A percentile compares a stretch with the other conserved stretches of the same genome.
Evolutionary conservation across 2,888 invertebrate species (phyloP).

Genomic region (Crossocerus cetratus): DNA sequence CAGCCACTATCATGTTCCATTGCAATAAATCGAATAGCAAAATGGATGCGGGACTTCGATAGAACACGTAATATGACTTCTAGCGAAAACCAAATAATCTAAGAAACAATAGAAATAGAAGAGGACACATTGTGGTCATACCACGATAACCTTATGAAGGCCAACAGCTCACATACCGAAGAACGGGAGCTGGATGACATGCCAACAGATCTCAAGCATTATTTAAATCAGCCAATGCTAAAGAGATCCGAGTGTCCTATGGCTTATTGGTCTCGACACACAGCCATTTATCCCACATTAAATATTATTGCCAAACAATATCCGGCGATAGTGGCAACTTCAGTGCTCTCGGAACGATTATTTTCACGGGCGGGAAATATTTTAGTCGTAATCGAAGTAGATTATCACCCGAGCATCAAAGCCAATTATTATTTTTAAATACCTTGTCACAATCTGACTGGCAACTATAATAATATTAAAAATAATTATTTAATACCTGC

Average conservation of each 20-base stretch:
- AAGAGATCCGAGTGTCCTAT: conserved; percentile 9
- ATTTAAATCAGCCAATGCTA: no score
- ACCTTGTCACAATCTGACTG: conserved; percentile 15
- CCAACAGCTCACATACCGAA: neutral
- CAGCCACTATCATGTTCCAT: no score
- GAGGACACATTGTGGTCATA: conserved; percentile 1
- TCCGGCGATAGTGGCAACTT: conserved; percentile 13
- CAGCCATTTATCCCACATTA: conserved; percentile 13
- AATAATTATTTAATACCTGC: conserved; percentile 4
- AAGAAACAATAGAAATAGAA: neutral
- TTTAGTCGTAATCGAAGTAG: conserved; percentile 7
- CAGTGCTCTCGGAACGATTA: conserved; percentile 18
- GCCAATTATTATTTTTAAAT: conserved; percentile 16
- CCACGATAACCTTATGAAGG: conserved; percentile 7
- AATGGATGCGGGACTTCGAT: no score
- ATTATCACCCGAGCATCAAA: conserved; percentile 6
- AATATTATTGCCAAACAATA: conserved; percentile 15
- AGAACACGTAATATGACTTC: no score
- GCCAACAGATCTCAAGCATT: conserved; percentile 16
- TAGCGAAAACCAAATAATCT: no score
- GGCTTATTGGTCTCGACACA: conserved; percentile 3
- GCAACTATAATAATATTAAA: conserved; percentile 15
- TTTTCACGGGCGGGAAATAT: conserved; percentile 14
- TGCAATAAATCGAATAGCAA: conserved; percentile 5
- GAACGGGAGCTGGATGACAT: conserved; percentile 6